phyloP scores from a whole-genome alignment of 2,113 vertebrate species.

The Hoplias malabaricus region DNA sequence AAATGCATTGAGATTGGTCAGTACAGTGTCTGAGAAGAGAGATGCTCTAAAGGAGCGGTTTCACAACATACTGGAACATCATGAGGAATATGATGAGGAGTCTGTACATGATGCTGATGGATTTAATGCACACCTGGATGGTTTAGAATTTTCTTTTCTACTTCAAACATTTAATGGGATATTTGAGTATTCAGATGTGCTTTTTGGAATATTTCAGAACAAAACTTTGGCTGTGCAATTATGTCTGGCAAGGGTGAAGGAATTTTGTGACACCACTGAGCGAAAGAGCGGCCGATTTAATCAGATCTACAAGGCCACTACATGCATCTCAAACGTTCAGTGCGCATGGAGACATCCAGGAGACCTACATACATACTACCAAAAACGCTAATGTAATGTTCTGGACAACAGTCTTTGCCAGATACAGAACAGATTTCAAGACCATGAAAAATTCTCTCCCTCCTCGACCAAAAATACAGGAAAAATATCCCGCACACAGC shows the following conservation, averaged over 20 bases:
- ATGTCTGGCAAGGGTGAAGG: slow-evolving; percentile 20
- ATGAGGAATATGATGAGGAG: slow-evolving; percentile 11
- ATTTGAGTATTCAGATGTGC: slow-evolving; percentile 32
- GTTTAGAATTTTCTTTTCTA: slow-evolving; percentile 43
- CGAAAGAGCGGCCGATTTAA: slow-evolving; percentile 10
- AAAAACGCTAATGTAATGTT: slow-evolving; percentile 19
- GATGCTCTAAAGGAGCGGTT: slow-evolving; percentile 26
- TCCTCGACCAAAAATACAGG: slow-evolving; percentile 32
- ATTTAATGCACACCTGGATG: slow-evolving; percentile 26
- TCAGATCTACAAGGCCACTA: background rate
- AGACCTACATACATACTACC: background rate
- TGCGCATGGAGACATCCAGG: slow-evolving; percentile 3
- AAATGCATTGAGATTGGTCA: slow-evolving; percentile 4
- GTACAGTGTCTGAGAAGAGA: slow-evolving; percentile 25
- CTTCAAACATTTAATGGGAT: slow-evolving; percentile 28
- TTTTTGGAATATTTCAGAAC: slow-evolving; percentile 37
- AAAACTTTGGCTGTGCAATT: slow-evolving; percentile 33
- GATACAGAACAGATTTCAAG: slow-evolving; percentile 34
- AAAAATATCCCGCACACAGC: slow-evolving; percentile 14
- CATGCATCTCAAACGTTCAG: background rate
- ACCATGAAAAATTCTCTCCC: slow-evolving; percentile 30
- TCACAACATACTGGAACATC: slow-evolving; percentile 5
- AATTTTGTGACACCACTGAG: slow-evolving; percentile 44
- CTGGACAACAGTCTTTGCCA: slow-evolving; percentile 42
- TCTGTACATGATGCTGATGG: background rate